Evolutionary conservation across 2,113 vertebrate genomes (phyloP).

Genomic region (Myrmophylax atrothorax): DNA sequence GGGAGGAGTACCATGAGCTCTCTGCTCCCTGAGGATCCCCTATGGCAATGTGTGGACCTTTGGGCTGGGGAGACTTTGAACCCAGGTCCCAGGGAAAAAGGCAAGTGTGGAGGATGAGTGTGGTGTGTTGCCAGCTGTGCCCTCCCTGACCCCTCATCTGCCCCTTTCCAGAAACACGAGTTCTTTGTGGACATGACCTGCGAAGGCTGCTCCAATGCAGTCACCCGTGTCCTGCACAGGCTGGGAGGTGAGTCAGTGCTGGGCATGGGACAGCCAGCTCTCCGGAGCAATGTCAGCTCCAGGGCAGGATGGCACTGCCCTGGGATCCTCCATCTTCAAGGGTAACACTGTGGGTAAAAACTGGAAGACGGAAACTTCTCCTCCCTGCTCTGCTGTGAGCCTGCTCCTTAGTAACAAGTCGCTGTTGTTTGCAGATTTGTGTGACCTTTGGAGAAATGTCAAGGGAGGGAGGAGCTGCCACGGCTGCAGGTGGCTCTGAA

Average conservation of each 20-base stretch:
- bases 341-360: neutral
- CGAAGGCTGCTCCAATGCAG: conserved; percentile 89
- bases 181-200: conserved; percentile 97
- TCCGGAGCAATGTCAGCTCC: accelerated
- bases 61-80: neutral
- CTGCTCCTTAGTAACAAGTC: neutral
- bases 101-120: accelerated
- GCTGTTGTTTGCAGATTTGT: neutral
- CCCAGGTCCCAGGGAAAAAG: neutral
- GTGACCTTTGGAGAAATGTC: neutral
- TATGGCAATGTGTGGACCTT: neutral
- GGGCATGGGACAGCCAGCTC: neutral
- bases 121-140: neutral
- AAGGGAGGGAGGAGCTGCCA: neutral
- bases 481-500: neutral
- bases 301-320: neutral
- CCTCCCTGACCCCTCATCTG: neutral
- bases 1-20: neutral
- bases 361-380: neutral
- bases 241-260: conserved; percentile 79
- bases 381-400: neutral
- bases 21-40: neutral
- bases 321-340: neutral
- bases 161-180: conserved; percentile 87
- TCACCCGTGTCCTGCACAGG: conserved; percentile 87